Evolutionary conservation across 2,888 invertebrate species (phyloP), one percentile per base, ranked within the genome.

Genomic region (Chaitophorus viminalis): DNA sequence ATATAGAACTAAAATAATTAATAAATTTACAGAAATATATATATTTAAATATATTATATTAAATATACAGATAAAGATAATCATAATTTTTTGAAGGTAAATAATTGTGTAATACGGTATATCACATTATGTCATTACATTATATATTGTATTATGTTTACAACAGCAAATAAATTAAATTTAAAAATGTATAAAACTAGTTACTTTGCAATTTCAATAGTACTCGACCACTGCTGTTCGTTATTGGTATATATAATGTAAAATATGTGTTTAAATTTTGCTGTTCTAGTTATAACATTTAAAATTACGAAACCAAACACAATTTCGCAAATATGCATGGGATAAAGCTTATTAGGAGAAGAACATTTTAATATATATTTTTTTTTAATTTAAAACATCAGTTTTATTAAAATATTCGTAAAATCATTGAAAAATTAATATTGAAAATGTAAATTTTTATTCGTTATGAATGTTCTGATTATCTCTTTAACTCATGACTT

Each of bases 341-440:
- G 5, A 25, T 68, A 14, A 52, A 52, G 3, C n/a, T 60, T 60
- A n/a, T 78, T 60, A 60, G 9, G 9, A 33, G 2, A 9, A 9
- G 33, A 31, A 77, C 21, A 77, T 77, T 52, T 77, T 52, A 77
- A 77, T 8, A 76, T 21, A n/a, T n/a, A n/a, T n/a, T n/a, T n/a
- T n/a, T n/a, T n/a, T 78, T 36, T 60, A 36, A 36, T 60, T 60
- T 31, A 54, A 79, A 79, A n/a, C n/a, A 36, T 21, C 25, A 36
- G 60, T n/a, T 65, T 79, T 36, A 65, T 36, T n/a, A 54, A n/a
- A n/a, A 79, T 36, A 36, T 60, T 79, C 60, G 52, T 36, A 18
- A 8, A 36, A 17, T 36, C 17, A 17, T 79, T n/a, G 60, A 79
- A 79, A 65, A 65, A 79, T 79, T n/a, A n/a, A 79, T 60, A 33